phyloP scores from a whole-genome alignment of 2,888 invertebrate genomes.

The Lasius platythorax region DNA sequence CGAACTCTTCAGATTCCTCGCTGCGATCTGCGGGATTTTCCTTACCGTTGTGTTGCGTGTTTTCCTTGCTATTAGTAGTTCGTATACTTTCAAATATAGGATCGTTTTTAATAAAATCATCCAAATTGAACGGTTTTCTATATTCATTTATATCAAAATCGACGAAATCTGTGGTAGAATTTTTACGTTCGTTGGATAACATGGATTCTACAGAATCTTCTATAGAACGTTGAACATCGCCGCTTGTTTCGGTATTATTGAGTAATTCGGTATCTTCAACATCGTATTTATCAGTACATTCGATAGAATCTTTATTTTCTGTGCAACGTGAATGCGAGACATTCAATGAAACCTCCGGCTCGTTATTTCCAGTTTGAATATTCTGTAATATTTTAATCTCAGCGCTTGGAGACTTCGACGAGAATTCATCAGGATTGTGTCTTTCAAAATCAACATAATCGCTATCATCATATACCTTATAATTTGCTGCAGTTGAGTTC shows the following conservation, averaged over 20 bases:
- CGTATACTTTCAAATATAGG: slow-evolving; percentile 61
- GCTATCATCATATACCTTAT: slow-evolving; percentile 45
- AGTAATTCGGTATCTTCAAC: slow-evolving; percentile 76
- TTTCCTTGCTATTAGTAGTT: slow-evolving; percentile 49
- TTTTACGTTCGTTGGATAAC: slow-evolving; percentile 22
- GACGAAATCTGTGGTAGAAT: slow-evolving; percentile 35
- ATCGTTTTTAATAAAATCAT: slow-evolving; percentile 73
- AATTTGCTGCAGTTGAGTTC: neutral
- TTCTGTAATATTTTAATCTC: neutral
- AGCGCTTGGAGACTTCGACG: neutral
- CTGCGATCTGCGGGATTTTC: slow-evolving; percentile 78
- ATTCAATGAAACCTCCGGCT: slow-evolving; percentile 81
- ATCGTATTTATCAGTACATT: slow-evolving; percentile 85
- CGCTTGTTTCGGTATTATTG: slow-evolving; percentile 66
- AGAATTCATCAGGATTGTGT: neutral
- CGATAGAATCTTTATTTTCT: slow-evolving; percentile 86
- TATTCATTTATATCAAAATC: slow-evolving; percentile 77
- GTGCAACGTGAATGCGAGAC: slow-evolving; percentile 7
- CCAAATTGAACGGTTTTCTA: slow-evolving; percentile 76
- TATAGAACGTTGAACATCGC: neutral
- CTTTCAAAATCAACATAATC: slow-evolving; percentile 70
- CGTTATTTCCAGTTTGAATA: neutral
- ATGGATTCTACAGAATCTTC: slow-evolving; percentile 49
- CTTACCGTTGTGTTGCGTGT: slow-evolving; percentile 78
- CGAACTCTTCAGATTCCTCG: slow-evolving; percentile 2